Evolutionary conservation across 2,888 invertebrate species (phyloP).

Genomic region (Dyspetes luteomarginatus): DNA sequence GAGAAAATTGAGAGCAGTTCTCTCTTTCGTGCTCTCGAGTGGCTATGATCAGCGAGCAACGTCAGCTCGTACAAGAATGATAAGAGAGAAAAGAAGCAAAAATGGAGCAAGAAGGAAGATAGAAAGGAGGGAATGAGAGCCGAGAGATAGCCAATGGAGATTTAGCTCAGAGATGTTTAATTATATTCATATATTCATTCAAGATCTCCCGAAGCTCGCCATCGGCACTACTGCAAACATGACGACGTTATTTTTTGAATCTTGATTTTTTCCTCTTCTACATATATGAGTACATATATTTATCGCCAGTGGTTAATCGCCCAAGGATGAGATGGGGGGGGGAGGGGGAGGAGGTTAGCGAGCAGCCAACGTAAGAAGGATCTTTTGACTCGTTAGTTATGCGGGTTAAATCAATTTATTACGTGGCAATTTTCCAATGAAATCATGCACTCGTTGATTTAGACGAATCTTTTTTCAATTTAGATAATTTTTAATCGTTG

Average conservation of each 20-base stretch:
- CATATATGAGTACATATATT: not conserved
- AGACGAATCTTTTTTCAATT: too few relatives aligned
- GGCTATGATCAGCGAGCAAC: slow-evolving; percentile 49
- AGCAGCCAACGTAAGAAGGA: too few relatives aligned
- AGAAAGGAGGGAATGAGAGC: not conserved
- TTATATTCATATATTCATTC: not conserved
- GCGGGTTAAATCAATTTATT: too few relatives aligned
- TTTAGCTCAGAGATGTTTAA: not conserved
- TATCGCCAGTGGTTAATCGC: not conserved
- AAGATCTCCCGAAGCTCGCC: not conserved
- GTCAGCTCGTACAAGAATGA: slow-evolving; percentile 4
- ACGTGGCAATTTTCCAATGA: too few relatives aligned
- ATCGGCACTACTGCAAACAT: not conserved
- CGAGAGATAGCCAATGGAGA: not conserved
- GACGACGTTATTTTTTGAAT: not conserved
- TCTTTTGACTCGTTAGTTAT: too few relatives aligned
- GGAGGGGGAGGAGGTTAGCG: too few relatives aligned
- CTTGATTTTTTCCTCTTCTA: not conserved
- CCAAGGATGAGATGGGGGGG: not conserved
- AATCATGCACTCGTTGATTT: too few relatives aligned
- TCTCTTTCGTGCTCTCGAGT: not conserved
- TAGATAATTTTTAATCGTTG: too few relatives aligned
- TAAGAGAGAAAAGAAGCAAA: not conserved
- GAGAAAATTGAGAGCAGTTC: slow-evolving; percentile 58
- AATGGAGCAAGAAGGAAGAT: not conserved